Percentiles rank a stretch among this genome's conserved stretches.
Evolutionary conservation across 2,888 invertebrate species (phyloP).

Genomic region (Ecliptopera silaceata): DNA sequence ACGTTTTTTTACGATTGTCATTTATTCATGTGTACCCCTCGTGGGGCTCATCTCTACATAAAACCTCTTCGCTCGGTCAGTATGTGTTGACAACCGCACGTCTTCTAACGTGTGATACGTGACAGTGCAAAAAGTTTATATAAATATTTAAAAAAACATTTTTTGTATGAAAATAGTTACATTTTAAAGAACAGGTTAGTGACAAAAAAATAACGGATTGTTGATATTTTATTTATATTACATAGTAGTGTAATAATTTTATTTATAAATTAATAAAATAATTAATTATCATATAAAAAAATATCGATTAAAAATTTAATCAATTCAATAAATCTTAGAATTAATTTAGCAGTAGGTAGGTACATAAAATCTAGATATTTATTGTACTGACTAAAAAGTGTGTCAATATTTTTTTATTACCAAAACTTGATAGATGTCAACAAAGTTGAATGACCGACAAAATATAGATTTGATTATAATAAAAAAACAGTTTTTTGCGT

Average conservation of each 20-base stretch:
- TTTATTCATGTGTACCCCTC: not conserved
- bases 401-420: not conserved
- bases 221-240: no score
- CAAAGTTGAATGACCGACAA: not conserved
- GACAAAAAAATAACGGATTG: no score
- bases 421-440: not conserved
- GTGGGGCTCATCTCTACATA: slow-evolving; percentile 45
- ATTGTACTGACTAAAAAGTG: no score
- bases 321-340: no score
- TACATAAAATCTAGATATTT: no score
- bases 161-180: not conserved
- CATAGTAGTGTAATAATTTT: no score
- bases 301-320: no score
- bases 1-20: no score
- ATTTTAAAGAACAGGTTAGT: no score
- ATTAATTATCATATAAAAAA: no score
- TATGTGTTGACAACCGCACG: slow-evolving; percentile 47
- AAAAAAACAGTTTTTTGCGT: not conserved
- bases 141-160: slow-evolving; percentile 13
- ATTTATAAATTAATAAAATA: no score
- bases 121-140: slow-evolving; percentile 10
- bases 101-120: slow-evolving; percentile 45
- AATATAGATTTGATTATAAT: not conserved
- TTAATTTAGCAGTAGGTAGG: no score
- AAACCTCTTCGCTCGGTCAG: slow-evolving; percentile 42